Base-by-base conservation (phyloP, 2,797 vertebrate genomes). In the Peromyscus nudipes region DNA sequence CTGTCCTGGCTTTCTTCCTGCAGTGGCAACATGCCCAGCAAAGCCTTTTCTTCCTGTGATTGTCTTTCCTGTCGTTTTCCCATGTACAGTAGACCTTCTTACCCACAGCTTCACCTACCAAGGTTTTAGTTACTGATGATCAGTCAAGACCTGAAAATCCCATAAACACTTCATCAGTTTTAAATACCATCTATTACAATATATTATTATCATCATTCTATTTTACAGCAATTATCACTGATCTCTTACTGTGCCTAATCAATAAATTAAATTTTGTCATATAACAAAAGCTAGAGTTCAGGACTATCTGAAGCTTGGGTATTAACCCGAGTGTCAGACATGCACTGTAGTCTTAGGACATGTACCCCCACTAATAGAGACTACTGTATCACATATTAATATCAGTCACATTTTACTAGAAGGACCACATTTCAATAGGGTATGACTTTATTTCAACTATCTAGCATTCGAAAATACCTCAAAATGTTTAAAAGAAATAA, bases 1-100 rank as follows among this genome's bases (percentile, higher is more conserved):
- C 40, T 1, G 0, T 0, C 0, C 9, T 1, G 17, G 4, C 71
- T 19, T 60, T 43, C 64, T 31, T 65, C 49, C 40, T 34, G 4
- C 34, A 60, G 40, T n/a, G 16, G 37, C 27, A 4, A 4, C 19
- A 16, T 27, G 25, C 49, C 62, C 40, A 77, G 11, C 73, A 75
- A 92, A 46, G 31, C 49, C 31, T 37, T 23, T 55, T 1, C 34
- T 69, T 43, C 75, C 52, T 76, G 49, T 14, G 31, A 82, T 40
- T 34, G 21, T 67, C 25, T 94, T 71, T 90, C 43, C 37, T 64
- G 7, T 52, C 60, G 16, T 57, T 89, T 73, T 90, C 29, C 65
- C 73, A 3, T 69, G 52, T 29, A 52, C 46, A 55, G 62, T 10
- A 57, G 17, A 57, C 57, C 57, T 57, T 57, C 57, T 57, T 57